Evolutionary conservation across 2,888 invertebrate genomes (phyloP), one percentile per base, ranked within the genome.

Genomic region (Sphaerophoria taeniata): DNA sequence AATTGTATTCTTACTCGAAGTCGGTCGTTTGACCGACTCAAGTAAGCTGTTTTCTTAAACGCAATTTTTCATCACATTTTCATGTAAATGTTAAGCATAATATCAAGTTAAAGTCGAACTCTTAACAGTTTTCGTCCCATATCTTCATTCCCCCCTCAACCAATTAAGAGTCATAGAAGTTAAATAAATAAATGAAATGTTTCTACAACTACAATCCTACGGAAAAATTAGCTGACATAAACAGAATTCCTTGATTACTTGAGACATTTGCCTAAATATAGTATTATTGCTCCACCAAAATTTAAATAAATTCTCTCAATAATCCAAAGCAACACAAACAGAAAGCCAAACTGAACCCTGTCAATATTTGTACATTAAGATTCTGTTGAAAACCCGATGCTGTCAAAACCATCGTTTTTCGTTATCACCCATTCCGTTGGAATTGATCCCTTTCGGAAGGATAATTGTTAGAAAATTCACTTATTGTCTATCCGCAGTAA

Each of bases 391-490:
- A 60, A 82, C 76, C 77, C 72, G n/a, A 77, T 73, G 47, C 69
- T 82, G 76, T 77, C 76, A 77, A 72, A 71, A 76, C 53, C 81
- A 81, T 58, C 14, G 39, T 47, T 45, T 34, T 60, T 24, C 33
- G 61, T 55, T n/a, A 61, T 47, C 33, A 56, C 55, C 65, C 78
- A 65, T 60, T 43, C 72, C 39, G 6, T 39, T 39, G 5, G 3
- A 12, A 33, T 65, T 47, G 71, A 73, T 75, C 67, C 73, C 63
- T 63, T 60, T 34, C 51, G 33, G 34, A 61, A 58, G 83, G 69
- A 83, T 83, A 82, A 82, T 82, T 78, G 61, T 69, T 77, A 45
- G 67, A 70, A 78, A 74, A 84, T 79, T 75, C 74, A 84, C 58
- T 79, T 71, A 84, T 75, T 84, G 74, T 33, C 60, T 60, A 60